Evolutionary conservation across 2,113 vertebrate genomes (phyloP).

Genomic region (Rhizomys pruinosus): DNA sequence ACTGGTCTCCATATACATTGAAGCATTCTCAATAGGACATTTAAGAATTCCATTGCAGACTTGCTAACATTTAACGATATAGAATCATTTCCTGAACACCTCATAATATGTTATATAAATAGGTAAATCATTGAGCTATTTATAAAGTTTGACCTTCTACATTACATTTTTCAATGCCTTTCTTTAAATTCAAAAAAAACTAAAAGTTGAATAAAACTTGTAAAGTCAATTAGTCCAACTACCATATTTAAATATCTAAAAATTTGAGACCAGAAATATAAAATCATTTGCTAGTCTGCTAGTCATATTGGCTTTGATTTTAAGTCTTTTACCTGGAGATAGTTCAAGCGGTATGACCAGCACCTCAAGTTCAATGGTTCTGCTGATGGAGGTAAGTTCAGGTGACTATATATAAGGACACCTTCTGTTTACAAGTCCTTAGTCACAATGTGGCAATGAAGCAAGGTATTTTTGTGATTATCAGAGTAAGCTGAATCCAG

Average conservation of each 20-base stretch:
- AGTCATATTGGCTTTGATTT: neutral
- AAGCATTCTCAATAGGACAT: neutral
- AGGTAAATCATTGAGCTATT: neutral
- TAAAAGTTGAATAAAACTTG: neutral
- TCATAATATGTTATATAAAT: neutral
- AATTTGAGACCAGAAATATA: neutral
- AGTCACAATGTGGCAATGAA: neutral
- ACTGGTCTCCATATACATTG: neutral
- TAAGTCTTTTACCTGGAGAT: neutral
- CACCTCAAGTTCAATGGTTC: neutral
- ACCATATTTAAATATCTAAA: constrained; percentile 7
- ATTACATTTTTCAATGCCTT: neutral
- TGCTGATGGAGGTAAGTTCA: neutral
- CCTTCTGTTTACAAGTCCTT: neutral
- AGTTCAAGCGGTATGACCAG: neutral
- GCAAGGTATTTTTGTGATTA: neutral
- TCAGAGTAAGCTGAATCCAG: neutral
- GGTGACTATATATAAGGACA: neutral
- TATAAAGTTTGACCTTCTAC: neutral
- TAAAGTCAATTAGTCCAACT: neutral
- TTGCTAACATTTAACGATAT: neutral
- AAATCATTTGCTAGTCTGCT: neutral
- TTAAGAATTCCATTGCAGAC: neutral
- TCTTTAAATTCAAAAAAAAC: constrained; percentile 15
- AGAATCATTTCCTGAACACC: neutral